Percentiles rank a stretch among this genome's conserved stretches.
These are phyloP conservation scores for Sebastes taczanowskii DNA, from an alignment of 2,797 vertebrate genomes.

Conservation along the genomic window DNA sequence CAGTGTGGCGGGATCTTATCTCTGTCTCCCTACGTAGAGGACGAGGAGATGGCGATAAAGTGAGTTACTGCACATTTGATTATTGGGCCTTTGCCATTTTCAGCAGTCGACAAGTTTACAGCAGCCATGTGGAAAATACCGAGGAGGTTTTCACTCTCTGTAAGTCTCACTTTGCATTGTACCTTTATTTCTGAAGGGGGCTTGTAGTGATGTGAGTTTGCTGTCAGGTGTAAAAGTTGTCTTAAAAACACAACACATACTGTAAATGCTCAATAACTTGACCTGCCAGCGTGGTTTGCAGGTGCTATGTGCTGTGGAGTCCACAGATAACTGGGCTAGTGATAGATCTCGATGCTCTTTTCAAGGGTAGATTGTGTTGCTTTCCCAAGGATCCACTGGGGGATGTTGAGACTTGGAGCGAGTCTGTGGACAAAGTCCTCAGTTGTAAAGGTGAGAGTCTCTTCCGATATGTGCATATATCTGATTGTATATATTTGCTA, in stretches of 20 bases:
- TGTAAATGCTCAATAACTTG: not conserved
- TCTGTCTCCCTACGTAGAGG: constrained; percentile 66
- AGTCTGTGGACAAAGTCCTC: constrained; percentile 92
- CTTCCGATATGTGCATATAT: not conserved
- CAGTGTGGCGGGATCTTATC: constrained; percentile 72
- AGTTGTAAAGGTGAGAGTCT: constrained; percentile 89
- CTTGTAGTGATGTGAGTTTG: not conserved
- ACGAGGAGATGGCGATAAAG: constrained; percentile 86
- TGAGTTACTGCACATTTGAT: constrained; percentile 81
- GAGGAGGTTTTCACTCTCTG: constrained; percentile 63
- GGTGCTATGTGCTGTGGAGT: not conserved
- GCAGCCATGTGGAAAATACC: constrained; percentile 78
- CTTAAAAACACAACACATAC: not conserved
- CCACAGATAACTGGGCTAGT: constrained; percentile 57
- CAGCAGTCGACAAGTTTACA: constrained; percentile 50
- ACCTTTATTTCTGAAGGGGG: constrained; percentile 17
- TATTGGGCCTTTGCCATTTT: constrained; percentile 67
- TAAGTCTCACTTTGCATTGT: constrained; percentile 66
- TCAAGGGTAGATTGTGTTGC: constrained; percentile 96
- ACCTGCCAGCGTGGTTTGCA: not conserved
- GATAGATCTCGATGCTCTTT: constrained; percentile 89
- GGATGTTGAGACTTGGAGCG: constrained; percentile 85
- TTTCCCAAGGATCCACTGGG: constrained; percentile 88
- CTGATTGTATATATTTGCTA: not conserved
- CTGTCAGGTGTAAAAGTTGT: constrained; percentile 1